A percentile compares a stretch with the other conserved stretches of the same genome.
Evolutionary conservation across 2,888 invertebrate genomes (phyloP).

Genomic region (Lepidocyrtinus sp.): DNA sequence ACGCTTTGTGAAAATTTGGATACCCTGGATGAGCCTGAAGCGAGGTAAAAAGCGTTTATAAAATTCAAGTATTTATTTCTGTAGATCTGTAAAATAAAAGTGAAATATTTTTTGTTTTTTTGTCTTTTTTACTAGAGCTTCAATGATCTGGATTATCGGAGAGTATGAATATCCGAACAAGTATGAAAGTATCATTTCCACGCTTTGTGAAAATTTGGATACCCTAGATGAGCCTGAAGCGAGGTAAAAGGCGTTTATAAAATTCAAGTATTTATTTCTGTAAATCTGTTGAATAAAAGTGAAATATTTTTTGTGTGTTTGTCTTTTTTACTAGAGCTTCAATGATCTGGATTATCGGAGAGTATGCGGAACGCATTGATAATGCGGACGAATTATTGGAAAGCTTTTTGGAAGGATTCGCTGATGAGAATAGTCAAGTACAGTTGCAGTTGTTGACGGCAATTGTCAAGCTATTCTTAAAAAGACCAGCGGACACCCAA

Average conservation of each 20-base stretch:
- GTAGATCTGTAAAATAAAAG: neutral
- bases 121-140: conserved; percentile 78
- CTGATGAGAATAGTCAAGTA: conserved; percentile 96
- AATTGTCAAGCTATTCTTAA: conserved; percentile 98
- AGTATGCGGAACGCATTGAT: conserved; percentile 99
- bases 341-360: conserved; percentile 93
- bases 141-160: conserved; percentile 93
- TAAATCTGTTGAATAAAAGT: neutral
- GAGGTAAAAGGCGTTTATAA: conserved; percentile 71
- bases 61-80: too few species aligned
- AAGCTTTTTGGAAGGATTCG: conserved; percentile 98
- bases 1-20: conserved; percentile 99
- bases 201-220: conserved; percentile 98
- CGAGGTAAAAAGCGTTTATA: conserved; percentile 74
- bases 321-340: conserved; percentile 80
- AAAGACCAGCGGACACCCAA: conserved; percentile 98
- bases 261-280: too few species aligned
- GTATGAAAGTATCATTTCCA: conserved; percentile 99
- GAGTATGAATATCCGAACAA: conserved; percentile 99
- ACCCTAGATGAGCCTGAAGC: conserved; percentile 99
- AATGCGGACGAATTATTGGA: conserved; percentile 98
- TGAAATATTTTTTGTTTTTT: neutral
- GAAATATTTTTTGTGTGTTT: neutral
- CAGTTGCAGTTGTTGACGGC: conserved; percentile 97
- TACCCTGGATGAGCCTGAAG: conserved; percentile 98